Conservation (phyloP, 2,797 vertebrate genomes). For the Pseudochromis fuscus region DNA sequence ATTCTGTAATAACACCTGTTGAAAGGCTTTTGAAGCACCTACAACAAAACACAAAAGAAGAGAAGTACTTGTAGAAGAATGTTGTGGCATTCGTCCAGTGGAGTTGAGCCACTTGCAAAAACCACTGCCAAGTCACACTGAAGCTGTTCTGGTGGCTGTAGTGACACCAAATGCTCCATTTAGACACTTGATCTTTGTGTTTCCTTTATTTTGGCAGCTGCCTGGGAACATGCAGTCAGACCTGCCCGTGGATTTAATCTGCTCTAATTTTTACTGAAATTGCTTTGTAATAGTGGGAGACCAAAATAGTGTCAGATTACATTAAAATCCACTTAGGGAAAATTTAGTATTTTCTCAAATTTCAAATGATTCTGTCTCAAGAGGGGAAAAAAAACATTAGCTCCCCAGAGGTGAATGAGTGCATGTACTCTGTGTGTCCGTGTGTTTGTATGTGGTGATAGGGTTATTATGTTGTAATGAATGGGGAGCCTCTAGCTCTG, state of each 20-base stretch:
- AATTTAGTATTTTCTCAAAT: constrained; percentile 27
- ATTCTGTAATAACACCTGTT: constrained; percentile 62
- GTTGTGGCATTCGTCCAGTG: constrained; percentile 74
- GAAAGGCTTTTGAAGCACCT: constrained; percentile 54
- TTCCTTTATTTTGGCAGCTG: constrained; percentile 76
- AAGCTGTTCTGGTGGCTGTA: constrained; percentile 77
- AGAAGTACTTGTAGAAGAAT: constrained; percentile 72
- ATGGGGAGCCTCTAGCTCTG: constrained; percentile 67
- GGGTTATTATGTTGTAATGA: constrained; percentile 68
- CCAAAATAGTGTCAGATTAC: constrained; percentile 29
- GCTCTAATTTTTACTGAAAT: constrained; percentile 58
- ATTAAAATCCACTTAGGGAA: constrained; percentile 28
- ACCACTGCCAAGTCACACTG: constrained; percentile 73
- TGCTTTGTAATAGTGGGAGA: constrained; percentile 20
- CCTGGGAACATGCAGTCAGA: constrained; percentile 69
- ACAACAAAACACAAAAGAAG: constrained; percentile 67
- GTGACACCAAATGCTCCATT: constrained; percentile 77
- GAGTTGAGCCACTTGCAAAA: constrained; percentile 64
- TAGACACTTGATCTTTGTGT: constrained; percentile 79
- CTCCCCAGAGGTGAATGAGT: constrained; percentile 57
- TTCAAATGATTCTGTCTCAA: constrained; percentile 13
- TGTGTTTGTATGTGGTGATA: constrained; percentile 62
- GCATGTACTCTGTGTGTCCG: constrained; percentile 51
- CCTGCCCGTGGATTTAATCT: constrained; percentile 56
- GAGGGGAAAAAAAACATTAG: neutral